phyloP scores from a whole-genome alignment of 2,797 vertebrate species.

The Nasua narica region DNA sequence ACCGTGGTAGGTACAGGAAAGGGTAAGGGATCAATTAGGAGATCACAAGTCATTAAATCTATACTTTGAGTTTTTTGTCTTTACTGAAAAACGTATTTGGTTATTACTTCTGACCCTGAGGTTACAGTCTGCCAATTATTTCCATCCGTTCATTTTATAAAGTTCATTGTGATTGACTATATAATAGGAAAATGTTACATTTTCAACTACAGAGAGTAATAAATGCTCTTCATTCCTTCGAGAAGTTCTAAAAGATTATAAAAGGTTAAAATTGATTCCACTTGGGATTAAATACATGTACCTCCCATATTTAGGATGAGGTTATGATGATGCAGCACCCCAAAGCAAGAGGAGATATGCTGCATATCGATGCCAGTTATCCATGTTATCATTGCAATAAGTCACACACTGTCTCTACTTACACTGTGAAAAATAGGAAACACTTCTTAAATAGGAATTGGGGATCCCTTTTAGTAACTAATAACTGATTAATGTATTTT shows the following conservation, averaged over 20 bases:
- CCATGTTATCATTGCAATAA: background rate
- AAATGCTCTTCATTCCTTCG: background rate
- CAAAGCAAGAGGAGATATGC: background rate
- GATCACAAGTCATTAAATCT: constrained; percentile 24
- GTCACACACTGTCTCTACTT: background rate
- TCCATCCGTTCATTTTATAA: background rate
- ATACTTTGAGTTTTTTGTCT: constrained; percentile 14
- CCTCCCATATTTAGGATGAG: background rate
- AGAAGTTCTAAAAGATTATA: background rate
- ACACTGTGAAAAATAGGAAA: background rate
- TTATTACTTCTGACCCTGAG: constrained; percentile 50
- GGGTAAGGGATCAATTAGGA: background rate
- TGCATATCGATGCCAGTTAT: background rate
- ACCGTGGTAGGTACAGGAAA: background rate
- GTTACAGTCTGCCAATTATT: constrained; percentile 35
- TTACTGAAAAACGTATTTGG: background rate
- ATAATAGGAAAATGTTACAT: background rate
- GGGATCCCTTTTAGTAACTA: background rate
- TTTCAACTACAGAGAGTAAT: background rate
- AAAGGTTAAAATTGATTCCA: background rate
- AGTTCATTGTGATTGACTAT: background rate
- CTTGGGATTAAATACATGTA: background rate
- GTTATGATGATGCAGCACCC: background rate
- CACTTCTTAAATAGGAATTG: background rate
- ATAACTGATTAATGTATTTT: background rate